Conservation (phyloP, 2,113 vertebrate species). For the Donacobius atricapilla region DNA sequence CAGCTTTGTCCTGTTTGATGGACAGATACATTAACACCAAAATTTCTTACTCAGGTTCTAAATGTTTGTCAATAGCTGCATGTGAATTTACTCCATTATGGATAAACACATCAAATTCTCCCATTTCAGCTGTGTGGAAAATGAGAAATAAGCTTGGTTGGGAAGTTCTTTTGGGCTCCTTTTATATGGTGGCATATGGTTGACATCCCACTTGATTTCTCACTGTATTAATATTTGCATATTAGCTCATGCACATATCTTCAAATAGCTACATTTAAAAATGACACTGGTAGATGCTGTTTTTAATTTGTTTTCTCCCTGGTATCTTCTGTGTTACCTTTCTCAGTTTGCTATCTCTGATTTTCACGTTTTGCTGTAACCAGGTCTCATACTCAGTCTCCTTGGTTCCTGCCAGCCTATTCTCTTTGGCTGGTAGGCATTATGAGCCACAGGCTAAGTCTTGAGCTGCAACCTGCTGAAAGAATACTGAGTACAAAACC, state of each 20-base stretch:
- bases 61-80: background rate
- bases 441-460: background rate
- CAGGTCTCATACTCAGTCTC: background rate
- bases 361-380: background rate
- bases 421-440: background rate
- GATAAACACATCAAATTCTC: background rate
- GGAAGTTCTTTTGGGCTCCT: background rate
- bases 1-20: background rate
- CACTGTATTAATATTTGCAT: slow-evolving; percentile 3
- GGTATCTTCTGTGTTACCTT: background rate
- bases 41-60: background rate
- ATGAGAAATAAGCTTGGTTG: background rate
- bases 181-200: background rate
- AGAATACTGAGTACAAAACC: background rate
- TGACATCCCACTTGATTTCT: slow-evolving; percentile 13
- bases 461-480: background rate
- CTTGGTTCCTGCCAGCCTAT: background rate
- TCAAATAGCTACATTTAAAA: background rate
- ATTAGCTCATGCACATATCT: background rate
- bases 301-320: background rate
- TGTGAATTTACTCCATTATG: background rate
- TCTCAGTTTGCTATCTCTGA: background rate
- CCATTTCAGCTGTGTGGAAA: background rate
- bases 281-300: background rate
- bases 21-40: background rate